Conservation (phyloP, 2,113 vertebrate species). For the Halichoeres trimaculatus region DNA sequence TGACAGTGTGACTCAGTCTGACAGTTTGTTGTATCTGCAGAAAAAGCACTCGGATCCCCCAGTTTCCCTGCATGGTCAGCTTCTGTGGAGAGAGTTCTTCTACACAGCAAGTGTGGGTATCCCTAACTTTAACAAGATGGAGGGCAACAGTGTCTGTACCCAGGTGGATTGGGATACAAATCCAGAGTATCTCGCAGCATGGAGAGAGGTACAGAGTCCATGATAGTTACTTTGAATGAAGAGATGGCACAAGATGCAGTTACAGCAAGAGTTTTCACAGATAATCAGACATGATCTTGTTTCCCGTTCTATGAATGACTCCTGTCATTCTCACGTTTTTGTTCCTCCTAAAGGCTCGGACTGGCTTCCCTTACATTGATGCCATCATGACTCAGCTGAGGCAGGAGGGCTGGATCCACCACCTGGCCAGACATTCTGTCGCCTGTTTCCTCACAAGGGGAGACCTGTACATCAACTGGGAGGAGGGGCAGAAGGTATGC, state of each 20-base stretch:
- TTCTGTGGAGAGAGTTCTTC: slow-evolving; percentile 87
- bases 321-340: not conserved
- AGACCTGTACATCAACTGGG: slow-evolving; percentile 83
- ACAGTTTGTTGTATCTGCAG: slow-evolving; percentile 54
- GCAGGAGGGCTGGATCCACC: slow-evolving; percentile 83
- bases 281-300: not conserved
- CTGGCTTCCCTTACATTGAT: slow-evolving; percentile 80
- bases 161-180: slow-evolving; percentile 81
- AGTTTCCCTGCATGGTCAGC: slow-evolving; percentile 83
- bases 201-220: slow-evolving; percentile 73
- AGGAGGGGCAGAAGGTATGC: slow-evolving; percentile 80
- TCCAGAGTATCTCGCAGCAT: slow-evolving; percentile 68
- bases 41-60: slow-evolving; percentile 82
- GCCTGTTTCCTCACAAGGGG: slow-evolving; percentile 82
- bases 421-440: slow-evolving; percentile 80
- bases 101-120: slow-evolving; percentile 77
- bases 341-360: slow-evolving; percentile 63
- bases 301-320: not conserved
- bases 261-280: not conserved
- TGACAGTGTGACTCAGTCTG: not conserved
- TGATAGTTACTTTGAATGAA: not conserved
- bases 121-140: slow-evolving; percentile 82
- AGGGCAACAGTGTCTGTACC: slow-evolving; percentile 76
- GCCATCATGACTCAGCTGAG: slow-evolving; percentile 83
- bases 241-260: not conserved